phyloP scores from a whole-genome alignment of 2,113 vertebrate genomes.

The Hemicordylus capensis region DNA sequence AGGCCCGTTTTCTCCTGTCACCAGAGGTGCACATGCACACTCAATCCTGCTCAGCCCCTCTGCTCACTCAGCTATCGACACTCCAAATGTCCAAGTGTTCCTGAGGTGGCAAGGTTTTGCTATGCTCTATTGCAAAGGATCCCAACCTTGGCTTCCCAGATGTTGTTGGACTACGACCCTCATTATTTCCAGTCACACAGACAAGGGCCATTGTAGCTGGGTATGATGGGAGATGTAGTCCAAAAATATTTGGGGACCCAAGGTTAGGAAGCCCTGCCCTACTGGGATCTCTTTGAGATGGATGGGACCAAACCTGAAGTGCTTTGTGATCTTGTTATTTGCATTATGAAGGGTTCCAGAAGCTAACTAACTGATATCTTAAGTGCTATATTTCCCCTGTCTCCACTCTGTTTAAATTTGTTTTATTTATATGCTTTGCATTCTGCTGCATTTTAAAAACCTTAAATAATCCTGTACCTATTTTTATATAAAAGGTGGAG shows the following conservation, averaged over 20 bases:
- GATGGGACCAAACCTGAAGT: neutral
- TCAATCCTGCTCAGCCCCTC: too few relatives aligned
- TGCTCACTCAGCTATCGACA: too few relatives aligned
- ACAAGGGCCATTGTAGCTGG: too few relatives aligned
- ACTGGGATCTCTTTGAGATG: neutral
- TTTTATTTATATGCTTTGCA: conserved; percentile 9
- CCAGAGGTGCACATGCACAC: too few relatives aligned
- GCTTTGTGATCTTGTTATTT: conserved; percentile 1
- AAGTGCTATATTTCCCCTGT: conserved; percentile 23
- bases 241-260: too few relatives aligned
- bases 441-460: conserved; percentile 9
- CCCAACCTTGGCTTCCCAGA: too few relatives aligned
- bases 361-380: too few relatives aligned
- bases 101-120: neutral
- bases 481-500: conserved; percentile 31
- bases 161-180: too few relatives aligned
- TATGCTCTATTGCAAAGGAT: too few relatives aligned
- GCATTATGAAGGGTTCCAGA: neutral
- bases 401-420: neutral
- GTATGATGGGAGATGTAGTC: too few relatives aligned
- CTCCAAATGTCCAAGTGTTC: neutral
- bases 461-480: conserved; percentile 36
- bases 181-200: too few relatives aligned
- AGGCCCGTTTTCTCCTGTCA: neutral
- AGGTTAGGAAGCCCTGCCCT: too few relatives aligned